These are phyloP conservation scores for Geodia barretti DNA, from an alignment of 37 sponge, comb jelly and placozoan species.

Conservation along the genomic window DNA sequence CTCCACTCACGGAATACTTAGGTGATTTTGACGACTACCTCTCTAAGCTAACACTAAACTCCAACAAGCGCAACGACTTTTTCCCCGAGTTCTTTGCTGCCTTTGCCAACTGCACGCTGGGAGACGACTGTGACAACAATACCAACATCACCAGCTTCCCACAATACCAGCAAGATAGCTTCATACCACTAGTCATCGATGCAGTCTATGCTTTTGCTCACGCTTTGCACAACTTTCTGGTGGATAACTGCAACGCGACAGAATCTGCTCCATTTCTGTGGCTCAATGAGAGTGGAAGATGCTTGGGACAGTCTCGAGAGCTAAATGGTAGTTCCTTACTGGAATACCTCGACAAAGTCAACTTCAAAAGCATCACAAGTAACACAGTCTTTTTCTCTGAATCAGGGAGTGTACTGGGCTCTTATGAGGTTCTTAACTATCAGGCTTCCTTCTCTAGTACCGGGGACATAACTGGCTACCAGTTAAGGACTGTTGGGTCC, in stretches of 20 bases:
- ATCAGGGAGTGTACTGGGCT: conserved; percentile 30
- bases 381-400: conserved; percentile 40
- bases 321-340: conserved; percentile 17
- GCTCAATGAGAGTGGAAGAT: conserved; percentile 12
- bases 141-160: neutral
- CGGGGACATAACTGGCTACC: neutral
- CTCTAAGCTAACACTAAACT: conserved; percentile 36
- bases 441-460: conserved; percentile 5
- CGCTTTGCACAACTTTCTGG: conserved; percentile 58
- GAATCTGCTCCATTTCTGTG: conserved; percentile 5
- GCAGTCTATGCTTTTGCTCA: conserved; percentile 70
- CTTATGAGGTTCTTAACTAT: conserved; percentile 44
- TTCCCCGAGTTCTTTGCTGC: conserved; percentile 46
- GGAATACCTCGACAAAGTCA: conserved; percentile 28
- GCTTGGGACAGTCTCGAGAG: conserved; percentile 12
- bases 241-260: conserved; percentile 60
- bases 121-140: neutral
- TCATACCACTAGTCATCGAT: conserved; percentile 65
- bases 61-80: conserved; percentile 47
- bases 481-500: conserved; percentile 16
- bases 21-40: conserved; percentile 44
- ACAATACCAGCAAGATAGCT: conserved; percentile 33
- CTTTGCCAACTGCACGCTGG: neutral
- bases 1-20: conserved; percentile 23
- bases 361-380: conserved; percentile 37